Evolutionary conservation across 2,797 vertebrate species (phyloP).

Genomic region (Mergus octosetaceus): DNA sequence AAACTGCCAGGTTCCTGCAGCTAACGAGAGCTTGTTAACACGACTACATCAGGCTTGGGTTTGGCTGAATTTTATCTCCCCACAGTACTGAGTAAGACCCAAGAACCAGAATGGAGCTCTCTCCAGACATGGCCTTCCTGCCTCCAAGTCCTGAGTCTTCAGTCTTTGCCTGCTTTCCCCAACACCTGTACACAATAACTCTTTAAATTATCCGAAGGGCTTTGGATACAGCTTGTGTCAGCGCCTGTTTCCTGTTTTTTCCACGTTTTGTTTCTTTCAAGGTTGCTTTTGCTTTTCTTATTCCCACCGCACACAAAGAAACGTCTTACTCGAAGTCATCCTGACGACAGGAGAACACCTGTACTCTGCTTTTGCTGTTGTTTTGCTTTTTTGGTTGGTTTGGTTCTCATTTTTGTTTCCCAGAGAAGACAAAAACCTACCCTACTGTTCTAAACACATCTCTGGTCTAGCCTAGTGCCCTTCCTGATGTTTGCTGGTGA

Average conservation of each 20-base stretch:
- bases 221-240: background rate
- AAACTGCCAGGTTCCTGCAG: background rate
- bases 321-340: background rate
- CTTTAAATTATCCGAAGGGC: conserved; percentile 21
- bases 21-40: background rate
- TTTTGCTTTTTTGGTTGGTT: background rate
- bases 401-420: background rate
- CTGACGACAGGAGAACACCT: background rate
- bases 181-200: background rate
- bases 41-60: background rate
- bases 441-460: background rate
- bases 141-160: background rate
- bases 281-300: conserved; percentile 25
- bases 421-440: background rate
- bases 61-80: background rate
- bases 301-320: background rate
- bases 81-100: background rate
- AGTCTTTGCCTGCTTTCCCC: background rate
- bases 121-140: background rate
- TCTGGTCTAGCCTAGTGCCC: background rate
- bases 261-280: conserved; percentile 37
- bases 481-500: background rate
- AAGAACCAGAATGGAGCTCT: background rate
- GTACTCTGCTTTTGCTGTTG: background rate
- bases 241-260: conserved; percentile 56